Evolutionary conservation across 1,140 invertebrate genomes (phyloP).

Genomic region (Megalonaias nervosa): DNA sequence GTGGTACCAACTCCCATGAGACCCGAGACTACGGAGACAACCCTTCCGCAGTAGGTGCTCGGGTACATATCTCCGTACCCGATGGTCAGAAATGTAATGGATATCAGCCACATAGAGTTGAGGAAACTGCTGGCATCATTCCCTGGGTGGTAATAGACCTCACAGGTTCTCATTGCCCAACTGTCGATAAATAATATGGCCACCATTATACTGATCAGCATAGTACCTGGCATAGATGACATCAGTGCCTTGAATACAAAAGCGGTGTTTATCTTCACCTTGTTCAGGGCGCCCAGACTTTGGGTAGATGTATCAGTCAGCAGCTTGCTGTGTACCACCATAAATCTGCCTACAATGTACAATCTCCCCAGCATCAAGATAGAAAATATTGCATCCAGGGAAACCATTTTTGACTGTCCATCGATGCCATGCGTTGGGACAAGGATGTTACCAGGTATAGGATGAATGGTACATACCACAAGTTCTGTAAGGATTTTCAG

Average conservation of each 20-base stretch:
- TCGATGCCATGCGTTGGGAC: conserved; percentile 35
- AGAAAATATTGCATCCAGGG: conserved; percentile 66
- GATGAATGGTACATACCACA: conserved; percentile 59
- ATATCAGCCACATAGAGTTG: conserved; percentile 62
- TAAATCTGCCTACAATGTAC: conserved; percentile 65
- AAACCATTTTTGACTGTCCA: conserved; percentile 39
- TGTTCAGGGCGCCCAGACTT: conserved; percentile 69
- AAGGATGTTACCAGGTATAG: conserved; percentile 58
- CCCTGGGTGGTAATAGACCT: conserved; percentile 58
- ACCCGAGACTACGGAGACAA: conserved; percentile 59
- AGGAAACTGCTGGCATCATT: conserved; percentile 44
- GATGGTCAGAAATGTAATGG: conserved; percentile 65
- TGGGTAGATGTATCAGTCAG: conserved; percentile 68
- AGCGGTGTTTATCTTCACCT: conserved; percentile 67
- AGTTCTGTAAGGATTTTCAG: conserved; percentile 56
- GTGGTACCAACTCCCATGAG: conserved; percentile 65
- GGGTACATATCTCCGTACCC: conserved; percentile 66
- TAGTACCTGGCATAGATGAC: conserved; percentile 67
- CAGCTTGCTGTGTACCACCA: conserved; percentile 67
- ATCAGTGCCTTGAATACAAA: conserved; percentile 72
- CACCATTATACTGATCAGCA: conserved; percentile 62
- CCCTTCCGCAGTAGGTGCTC: conserved; percentile 60
- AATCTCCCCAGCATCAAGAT: conserved; percentile 69
- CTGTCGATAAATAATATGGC: conserved; percentile 62
- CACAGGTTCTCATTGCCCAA: conserved; percentile 68